Percentiles rank a stretch among this genome's conserved stretches.
Conservation (phyloP, 2,113 vertebrate genomes). For the Enhydra lutris region DNA sequence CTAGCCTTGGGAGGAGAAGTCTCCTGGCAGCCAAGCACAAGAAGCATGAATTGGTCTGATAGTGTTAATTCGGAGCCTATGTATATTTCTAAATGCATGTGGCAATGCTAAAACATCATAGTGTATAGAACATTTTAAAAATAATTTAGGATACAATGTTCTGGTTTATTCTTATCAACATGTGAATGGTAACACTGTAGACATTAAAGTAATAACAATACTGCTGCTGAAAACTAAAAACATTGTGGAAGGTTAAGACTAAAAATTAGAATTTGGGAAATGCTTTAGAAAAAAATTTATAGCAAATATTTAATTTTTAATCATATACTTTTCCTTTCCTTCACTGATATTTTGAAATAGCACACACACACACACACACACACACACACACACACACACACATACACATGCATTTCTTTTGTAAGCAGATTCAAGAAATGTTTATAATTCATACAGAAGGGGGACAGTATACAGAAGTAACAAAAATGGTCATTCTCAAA, state of each 20-base stretch:
- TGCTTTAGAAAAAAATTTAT: neutral
- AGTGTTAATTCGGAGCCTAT: neutral
- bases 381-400: neutral
- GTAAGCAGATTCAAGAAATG: neutral
- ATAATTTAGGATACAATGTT: neutral
- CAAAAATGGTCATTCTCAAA: neutral
- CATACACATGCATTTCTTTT: neutral
- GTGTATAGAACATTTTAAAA: too few relatives aligned
- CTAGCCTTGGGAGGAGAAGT: neutral
- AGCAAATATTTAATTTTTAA: neutral
- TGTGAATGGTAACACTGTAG: neutral
- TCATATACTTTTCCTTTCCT: neutral
- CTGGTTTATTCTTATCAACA: neutral
- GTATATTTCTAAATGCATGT: neutral
- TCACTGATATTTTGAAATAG: neutral
- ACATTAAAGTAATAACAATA: neutral
- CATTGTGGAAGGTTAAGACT: neutral
- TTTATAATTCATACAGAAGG: neutral
- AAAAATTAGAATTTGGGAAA: neutral
- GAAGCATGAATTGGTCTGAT: neutral
- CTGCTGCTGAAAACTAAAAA: neutral
- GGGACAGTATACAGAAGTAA: neutral
- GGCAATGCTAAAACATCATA: neutral
- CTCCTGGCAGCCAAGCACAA: neutral
- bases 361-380: too few relatives aligned